Evolutionary conservation across 2,888 invertebrate species (phyloP).

Genomic region (Trisateles emortualis): DNA sequence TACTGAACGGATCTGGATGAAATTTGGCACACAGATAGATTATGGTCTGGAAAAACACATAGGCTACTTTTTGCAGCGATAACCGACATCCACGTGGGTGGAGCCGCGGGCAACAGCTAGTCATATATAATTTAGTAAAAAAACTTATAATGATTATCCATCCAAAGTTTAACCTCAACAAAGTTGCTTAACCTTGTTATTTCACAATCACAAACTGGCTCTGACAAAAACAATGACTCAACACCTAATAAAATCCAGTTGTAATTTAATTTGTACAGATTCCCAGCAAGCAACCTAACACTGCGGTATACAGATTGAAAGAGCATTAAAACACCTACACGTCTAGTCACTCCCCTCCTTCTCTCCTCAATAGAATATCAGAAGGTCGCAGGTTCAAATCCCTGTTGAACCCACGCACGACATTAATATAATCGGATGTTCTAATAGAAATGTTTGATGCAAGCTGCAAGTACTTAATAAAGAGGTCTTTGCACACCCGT

Average conservation of each 20-base stretch:
- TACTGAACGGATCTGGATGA: no score
- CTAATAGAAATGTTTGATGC: constrained; percentile 28
- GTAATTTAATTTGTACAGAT: not conserved
- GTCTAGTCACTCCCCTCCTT: constrained; percentile 6
- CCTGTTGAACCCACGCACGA: constrained; percentile 20
- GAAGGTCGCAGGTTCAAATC: constrained; percentile 41
- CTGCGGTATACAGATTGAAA: not conserved
- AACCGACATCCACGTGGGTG: no score
- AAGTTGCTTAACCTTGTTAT: not conserved
- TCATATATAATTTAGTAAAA: no score
- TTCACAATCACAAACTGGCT: no score
- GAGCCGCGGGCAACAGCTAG: no score
- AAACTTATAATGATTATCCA: not conserved
- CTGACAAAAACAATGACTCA: not conserved
- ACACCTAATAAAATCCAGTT: not conserved
- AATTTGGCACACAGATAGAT: no score
- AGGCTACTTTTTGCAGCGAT: no score
- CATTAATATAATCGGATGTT: constrained; percentile 30
- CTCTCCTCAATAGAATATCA: constrained; percentile 7
- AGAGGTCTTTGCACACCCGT: not conserved
- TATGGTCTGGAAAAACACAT: no score
- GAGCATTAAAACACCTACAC: constrained; percentile 10
- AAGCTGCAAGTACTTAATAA: constrained; percentile 7
- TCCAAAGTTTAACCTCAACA: not conserved
- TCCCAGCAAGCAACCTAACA: constrained; percentile 1